Evolutionary conservation across 1,140 invertebrate species (phyloP), one percentile per base, ranked within the genome.

Genomic region (Zaprionus kolodkinae): DNA sequence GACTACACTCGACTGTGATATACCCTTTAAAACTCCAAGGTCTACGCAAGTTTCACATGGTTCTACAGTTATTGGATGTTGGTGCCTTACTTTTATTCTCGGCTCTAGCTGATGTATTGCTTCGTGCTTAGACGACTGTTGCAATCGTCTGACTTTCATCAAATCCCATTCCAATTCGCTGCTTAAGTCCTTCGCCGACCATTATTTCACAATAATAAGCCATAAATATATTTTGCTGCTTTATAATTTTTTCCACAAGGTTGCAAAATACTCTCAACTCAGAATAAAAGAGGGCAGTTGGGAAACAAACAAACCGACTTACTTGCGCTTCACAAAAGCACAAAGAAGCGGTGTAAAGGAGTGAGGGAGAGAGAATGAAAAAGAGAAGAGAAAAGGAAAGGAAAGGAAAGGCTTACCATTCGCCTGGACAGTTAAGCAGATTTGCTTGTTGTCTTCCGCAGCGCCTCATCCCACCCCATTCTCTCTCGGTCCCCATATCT

Each of bases 391-490:
- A 7, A n/a, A 15, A 57, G 25, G 21, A 43, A 67, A 48, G 36
- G 25, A 10, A 83, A 57, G 76, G 74, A 84, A 89, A 84, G 85
- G 85, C 84, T 88, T 87, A 88, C 76, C 50, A 83, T 80, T 88
- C 73, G 85, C 65, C 57, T 43, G 78, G 77, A 88, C 82, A 88
- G 78, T 88, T 88, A 88, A 88, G 84, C 87, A 89, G 84, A 88
- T 88, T 88, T 88, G 77, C 73, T 66, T 80, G 76, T 80, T 88
- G 85, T 87, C 79, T 79, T 76, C 68, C 62, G 71, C 75, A 48
- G 9, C 72, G 64, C 70, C 48, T 50, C 61, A 56, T 57, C 59
- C 40, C 61, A 27, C 65, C 73, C 69, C 78, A 67, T 80, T 84
- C 80, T 88, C 79, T 78, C 65, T 66, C 61, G 66, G 66, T 66